Conservation (phyloP, 2,797 vertebrate species). For the Sandelia bainsii region DNA sequence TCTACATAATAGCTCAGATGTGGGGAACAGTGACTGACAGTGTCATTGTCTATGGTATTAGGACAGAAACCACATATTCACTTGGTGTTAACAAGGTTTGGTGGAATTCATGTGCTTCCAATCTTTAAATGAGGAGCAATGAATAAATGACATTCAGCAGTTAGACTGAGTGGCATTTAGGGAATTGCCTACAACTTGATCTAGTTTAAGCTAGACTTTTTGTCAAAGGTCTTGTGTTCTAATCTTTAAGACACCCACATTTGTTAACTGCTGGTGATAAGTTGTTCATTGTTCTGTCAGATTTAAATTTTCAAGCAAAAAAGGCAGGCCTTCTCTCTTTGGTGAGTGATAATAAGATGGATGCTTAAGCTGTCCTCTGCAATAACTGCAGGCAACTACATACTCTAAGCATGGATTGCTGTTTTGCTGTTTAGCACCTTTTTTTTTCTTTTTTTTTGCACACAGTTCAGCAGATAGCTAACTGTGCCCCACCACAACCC, state of each 20-base stretch:
- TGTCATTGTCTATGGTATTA: slow-evolving; percentile 85
- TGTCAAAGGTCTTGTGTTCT: slow-evolving; percentile 3
- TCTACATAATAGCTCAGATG: slow-evolving; percentile 88
- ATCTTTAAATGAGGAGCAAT: slow-evolving; percentile 15
- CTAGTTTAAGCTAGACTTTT: slow-evolving; percentile 9
- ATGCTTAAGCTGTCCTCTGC: no score
- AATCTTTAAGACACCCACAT: background rate
- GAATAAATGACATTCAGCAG: slow-evolving; percentile 24
- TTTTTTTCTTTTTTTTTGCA: slow-evolving; percentile 10
- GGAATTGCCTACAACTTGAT: slow-evolving; percentile 35
- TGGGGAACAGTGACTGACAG: slow-evolving; percentile 86
- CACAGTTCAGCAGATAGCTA: slow-evolving; percentile 23
- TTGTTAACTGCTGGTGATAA: slow-evolving; percentile 7
- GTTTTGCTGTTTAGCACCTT: slow-evolving; percentile 37
- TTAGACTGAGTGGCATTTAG: slow-evolving; percentile 39
- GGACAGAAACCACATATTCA: slow-evolving; percentile 72
- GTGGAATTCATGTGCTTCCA: slow-evolving; percentile 18
- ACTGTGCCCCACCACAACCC: background rate
- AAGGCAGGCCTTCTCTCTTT: slow-evolving; percentile 3
- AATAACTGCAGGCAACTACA: background rate
- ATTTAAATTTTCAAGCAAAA: slow-evolving; percentile 15
- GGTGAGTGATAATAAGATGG: background rate
- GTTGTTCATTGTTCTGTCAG: slow-evolving; percentile 31
- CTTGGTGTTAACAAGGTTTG: slow-evolving; percentile 75
- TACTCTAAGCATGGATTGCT: background rate